Evolutionary conservation across 2,113 vertebrate genomes (phyloP).

Genomic region (Mesembrinibis cayennensis): DNA sequence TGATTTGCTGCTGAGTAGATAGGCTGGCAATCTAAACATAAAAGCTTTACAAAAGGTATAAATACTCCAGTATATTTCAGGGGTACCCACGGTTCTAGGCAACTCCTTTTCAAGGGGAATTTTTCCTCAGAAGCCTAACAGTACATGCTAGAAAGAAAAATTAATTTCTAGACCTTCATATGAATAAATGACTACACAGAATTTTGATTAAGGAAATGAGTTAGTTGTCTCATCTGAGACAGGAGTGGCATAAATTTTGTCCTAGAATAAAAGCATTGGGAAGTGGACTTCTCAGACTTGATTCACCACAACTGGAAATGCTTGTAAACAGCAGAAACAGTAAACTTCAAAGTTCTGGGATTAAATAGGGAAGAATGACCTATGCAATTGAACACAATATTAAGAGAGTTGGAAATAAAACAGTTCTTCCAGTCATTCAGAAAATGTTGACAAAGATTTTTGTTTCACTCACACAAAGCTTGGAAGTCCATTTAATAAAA

Average conservation of each 20-base stretch:
- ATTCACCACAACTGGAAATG: neutral
- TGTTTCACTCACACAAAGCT: neutral
- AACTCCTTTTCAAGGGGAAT: neutral
- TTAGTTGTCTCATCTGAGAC: neutral
- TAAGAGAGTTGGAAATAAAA: neutral
- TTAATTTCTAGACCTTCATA: neutral
- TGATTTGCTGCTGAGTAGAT: fast-evolving
- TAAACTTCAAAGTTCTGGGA: neutral
- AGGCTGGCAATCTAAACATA: neutral
- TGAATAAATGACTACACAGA: neutral
- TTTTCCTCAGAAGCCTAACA: neutral
- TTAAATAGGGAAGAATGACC: neutral
- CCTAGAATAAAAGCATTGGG: neutral
- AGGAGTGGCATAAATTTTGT: neutral
- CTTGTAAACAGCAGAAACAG: neutral
- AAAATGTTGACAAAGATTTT: neutral
- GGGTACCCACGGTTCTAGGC: neutral
- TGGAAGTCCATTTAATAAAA: neutral
- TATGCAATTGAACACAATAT: neutral
- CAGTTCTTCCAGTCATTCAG: neutral
- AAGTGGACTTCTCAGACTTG: neutral
- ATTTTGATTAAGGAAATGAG: neutral
- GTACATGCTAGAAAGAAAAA: neutral
- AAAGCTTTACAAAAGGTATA: neutral
- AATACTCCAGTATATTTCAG: no score